Evolutionary conservation across 1,140 invertebrate genomes (phyloP), one percentile per base, ranked within the genome.

Genomic region (Lepidurus packardi): DNA sequence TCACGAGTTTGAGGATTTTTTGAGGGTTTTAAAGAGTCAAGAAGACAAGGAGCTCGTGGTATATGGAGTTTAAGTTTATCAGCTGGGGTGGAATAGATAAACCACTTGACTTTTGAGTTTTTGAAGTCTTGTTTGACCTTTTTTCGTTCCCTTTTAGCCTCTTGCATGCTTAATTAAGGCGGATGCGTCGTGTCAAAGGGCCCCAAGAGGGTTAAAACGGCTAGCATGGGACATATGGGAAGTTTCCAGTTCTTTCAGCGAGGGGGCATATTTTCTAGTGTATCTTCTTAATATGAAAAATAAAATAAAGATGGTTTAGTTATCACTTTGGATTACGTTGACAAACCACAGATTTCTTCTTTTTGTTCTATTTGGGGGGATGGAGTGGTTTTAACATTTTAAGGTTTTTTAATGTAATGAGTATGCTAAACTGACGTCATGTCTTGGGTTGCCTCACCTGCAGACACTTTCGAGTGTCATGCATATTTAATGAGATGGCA

Each of bases 161-260:
- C 53, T 65, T 65, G 53, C 53, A 65, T 65, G 53, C 53, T 65
- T 65, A 65, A 65, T 65, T 65, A 65, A 65, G 21, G 13, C 16
- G 53, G 53, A 65, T 65, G 53, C 53, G 53, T 65, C 53, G 53
- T 65, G 53, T 65, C 53, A 65, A 65, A 65, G 21, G 53, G n/a
- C 21, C 21, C 21, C 53, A 7, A 21, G 53, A n/a, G 13, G 53
- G 21, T 34, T 34, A 34, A 34, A 34, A 34, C 34, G 10, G 53
- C 53, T 5, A 65, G 21, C 53, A 65, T 65, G 53, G 21, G 53
- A 65, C 53, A 65, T 65, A 21, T 65, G 53, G 53, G 53, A 65
- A 65, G 21, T 65, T 65, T 65, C 21, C 53, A 65, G 53, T 65
- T 8, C 21, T 16, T 16, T 9, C 53, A 21, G 53, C 34, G 34